Conservation (phyloP, 2,888 invertebrate species). For the Prenolepis imparis region DNA sequence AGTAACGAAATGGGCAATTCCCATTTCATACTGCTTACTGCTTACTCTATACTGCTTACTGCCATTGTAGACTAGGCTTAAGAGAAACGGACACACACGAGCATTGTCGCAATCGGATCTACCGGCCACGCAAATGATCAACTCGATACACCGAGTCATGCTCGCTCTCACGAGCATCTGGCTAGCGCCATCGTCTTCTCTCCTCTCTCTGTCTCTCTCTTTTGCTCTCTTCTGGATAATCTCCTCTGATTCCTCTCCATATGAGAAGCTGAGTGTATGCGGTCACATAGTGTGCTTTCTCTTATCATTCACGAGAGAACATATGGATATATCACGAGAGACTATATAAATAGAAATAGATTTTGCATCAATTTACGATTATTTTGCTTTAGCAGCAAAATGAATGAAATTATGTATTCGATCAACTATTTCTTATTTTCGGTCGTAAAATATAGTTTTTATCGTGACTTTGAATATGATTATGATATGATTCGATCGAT, state of each 20-base stretch:
- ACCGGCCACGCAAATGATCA: slow-evolving; percentile 24
- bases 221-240: slow-evolving; percentile 14
- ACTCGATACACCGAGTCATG: slow-evolving; percentile 23
- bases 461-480: not conserved
- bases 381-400: not conserved
- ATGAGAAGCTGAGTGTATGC: slow-evolving; percentile 7
- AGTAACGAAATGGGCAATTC: too few relatives aligned
- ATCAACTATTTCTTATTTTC: not conserved
- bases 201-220: not conserved
- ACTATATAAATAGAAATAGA: not conserved
- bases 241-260: slow-evolving; percentile 17
- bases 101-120: slow-evolving; percentile 33
- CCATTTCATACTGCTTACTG: too few relatives aligned
- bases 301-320: slow-evolving; percentile 26
- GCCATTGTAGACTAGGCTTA: too few relatives aligned
- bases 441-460: not conserved
- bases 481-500: not conserved
- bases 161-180: slow-evolving; percentile 70
- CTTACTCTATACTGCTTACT: too few relatives aligned
- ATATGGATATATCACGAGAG: slow-evolving; percentile 5
- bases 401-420: not conserved
- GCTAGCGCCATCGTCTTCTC: slow-evolving; percentile 67
- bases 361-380: not conserved
- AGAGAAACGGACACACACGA: not conserved
- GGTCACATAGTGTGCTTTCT: slow-evolving; percentile 39